Conservation (phyloP, 2,888 invertebrate species). For the Eueremaeus valkanovi region DNA sequence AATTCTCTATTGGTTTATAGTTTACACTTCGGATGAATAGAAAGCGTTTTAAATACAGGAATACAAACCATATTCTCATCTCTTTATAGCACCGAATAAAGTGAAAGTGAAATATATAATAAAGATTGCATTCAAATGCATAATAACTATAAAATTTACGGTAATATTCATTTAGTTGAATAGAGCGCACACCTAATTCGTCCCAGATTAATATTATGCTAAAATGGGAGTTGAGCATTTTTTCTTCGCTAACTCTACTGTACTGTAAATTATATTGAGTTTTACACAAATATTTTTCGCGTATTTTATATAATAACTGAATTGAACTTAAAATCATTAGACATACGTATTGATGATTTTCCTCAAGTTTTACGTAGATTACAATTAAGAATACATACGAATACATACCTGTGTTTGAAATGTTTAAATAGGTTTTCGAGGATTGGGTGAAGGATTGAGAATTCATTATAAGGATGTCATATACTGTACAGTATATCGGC, state of each 20-base stretch:
- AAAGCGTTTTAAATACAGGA: too few relatives aligned
- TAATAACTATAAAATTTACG: neutral
- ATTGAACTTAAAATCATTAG: neutral
- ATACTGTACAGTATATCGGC: neutral
- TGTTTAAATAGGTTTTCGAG: neutral
- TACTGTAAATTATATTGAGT: neutral
- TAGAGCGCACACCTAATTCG: conserved; percentile 14
- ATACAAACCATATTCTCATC: conserved; percentile 10
- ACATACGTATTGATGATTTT: neutral
- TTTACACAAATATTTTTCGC: too few relatives aligned
- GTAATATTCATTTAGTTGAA: neutral
- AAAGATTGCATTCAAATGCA: neutral
- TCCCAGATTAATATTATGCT: conserved; percentile 26
- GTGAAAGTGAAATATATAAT: neutral
- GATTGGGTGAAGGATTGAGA: conserved; percentile 22
- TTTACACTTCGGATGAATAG: neutral
- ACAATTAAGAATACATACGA: too few relatives aligned
- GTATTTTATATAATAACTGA: too few relatives aligned
- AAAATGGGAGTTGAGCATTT: conserved; percentile 9
- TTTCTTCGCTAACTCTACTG: neutral
- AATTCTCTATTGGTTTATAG: neutral
- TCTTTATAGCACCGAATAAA: conserved; percentile 1
- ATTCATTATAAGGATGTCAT: conserved; percentile 24
- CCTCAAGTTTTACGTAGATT: neutral
- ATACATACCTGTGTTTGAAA: neutral